Conservation (phyloP, 2,113 vertebrate genomes). For the Promerops cafer region DNA sequence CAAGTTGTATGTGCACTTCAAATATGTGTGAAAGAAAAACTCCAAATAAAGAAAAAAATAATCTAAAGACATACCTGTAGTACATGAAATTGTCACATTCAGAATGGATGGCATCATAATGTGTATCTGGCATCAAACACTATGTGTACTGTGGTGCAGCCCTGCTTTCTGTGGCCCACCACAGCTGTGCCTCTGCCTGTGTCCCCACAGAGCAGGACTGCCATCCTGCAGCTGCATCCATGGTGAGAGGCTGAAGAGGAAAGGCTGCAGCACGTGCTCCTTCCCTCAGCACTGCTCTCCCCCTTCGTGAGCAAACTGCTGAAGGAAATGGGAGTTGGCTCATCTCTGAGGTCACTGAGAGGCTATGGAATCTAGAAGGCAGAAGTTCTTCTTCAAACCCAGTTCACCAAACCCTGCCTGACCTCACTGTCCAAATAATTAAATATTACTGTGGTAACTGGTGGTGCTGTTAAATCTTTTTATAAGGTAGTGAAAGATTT, state of each 20-base stretch:
- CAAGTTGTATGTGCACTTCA: neutral
- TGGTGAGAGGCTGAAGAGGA: neutral
- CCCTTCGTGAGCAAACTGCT: neutral
- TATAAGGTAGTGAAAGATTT: neutral
- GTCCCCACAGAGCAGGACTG: neutral
- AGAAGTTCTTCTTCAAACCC: neutral
- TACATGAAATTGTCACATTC: neutral
- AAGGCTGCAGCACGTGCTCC: neutral
- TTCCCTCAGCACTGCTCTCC: neutral
- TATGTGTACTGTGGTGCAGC: accelerated
- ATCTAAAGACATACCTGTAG: neutral
- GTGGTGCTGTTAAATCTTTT: neutral
- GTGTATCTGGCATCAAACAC: neutral
- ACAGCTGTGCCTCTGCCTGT: neutral
- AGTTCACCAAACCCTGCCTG: neutral
- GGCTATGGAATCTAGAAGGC: neutral
- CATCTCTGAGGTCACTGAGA: neutral
- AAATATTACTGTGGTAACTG: neutral
- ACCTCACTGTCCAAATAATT: neutral
- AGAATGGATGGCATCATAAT: neutral
- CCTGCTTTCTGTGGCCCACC: neutral
- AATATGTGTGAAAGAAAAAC: neutral
- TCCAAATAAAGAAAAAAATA: neutral
- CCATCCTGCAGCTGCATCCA: neutral
- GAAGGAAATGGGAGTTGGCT: neutral